Evolutionary conservation across 2,888 invertebrate species (phyloP), one percentile per base, ranked within the genome.

Genomic region (Ophion ellenae): DNA sequence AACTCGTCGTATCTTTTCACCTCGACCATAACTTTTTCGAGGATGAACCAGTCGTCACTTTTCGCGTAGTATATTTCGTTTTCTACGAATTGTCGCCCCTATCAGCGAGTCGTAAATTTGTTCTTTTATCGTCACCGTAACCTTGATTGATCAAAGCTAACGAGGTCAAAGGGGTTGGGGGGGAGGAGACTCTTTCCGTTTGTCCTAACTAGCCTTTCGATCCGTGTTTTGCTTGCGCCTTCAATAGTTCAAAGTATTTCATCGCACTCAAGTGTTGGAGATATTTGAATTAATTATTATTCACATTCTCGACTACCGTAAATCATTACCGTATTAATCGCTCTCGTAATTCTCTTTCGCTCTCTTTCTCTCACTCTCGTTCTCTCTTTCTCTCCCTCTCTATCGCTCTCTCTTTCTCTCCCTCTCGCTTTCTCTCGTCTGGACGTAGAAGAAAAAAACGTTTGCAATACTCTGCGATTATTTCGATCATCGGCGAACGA

Each of bases 111-210:
- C 14, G 14, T 53, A 2, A 69, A 20, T 45, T 45, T 45, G 24
- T 64, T 73, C 11, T 11, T n/a, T 61, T 20, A 67, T 64, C 64
- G 66, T 67, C 57, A 66, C 73, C 73, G 66, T 69, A 80, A 75
- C 75, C 66, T 70, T 74, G 75, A 84, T 84, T 66, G 79, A 84
- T 79, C 79, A 66, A 70, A 80, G 80, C 83, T 70, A 80, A 84
- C 70, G 70, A 76, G 75, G 57, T 63, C 64, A 61, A 61, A 20
- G 11, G 20, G 20, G 4, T 24, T 69, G 47, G 20, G 69, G 69
- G 57, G 40, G 11, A 20, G 4, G 14, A 28, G 28, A 53, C 2
- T 24, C 9, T 53, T 32, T 11, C 28, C 32, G 6, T 74, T 82
- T 79, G 78, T 78, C 73, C 83, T 73, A 83, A 24, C 83, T 73